Evolutionary conservation across 1,140 invertebrate genomes (phyloP).

Genomic region (Vanessa tameamea): DNA sequence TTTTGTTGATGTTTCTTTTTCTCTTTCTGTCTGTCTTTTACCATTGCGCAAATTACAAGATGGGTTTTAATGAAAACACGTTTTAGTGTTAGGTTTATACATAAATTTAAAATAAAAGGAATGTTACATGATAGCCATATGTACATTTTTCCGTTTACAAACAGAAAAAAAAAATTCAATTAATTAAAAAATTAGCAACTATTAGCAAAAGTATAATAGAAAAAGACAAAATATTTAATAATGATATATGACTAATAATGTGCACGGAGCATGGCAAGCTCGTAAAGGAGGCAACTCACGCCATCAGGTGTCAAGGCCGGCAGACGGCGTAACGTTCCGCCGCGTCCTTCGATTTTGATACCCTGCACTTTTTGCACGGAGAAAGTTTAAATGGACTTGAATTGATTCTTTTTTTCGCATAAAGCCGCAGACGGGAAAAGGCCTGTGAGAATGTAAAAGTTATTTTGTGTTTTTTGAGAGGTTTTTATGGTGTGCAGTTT

Average conservation of each 20-base stretch:
- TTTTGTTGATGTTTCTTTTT: no score
- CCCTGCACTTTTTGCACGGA: constrained; percentile 40
- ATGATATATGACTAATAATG: neutral
- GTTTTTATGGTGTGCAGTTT: constrained; percentile 19
- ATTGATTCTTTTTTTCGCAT: constrained; percentile 32
- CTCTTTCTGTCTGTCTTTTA: no score
- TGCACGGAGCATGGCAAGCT: neutral
- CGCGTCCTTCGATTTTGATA: constrained; percentile 38
- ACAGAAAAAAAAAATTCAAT: no score
- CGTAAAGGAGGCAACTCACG: constrained; percentile 2
- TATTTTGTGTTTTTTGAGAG: constrained; percentile 23
- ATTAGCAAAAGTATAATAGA: neutral
- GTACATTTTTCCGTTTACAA: no score
- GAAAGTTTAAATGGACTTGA: constrained; percentile 34
- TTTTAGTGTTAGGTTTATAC: no score
- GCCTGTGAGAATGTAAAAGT: constrained; percentile 27
- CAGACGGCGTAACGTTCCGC: constrained; percentile 45
- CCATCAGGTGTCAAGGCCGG: constrained; percentile 27
- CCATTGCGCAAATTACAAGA: no score
- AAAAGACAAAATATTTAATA: neutral
- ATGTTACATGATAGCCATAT: no score
- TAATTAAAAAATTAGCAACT: neutral
- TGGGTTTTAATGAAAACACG: no score
- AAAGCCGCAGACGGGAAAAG: constrained; percentile 35
- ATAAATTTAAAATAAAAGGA: no score